A percentile compares a stretch with the other conserved stretches of the same genome.
These are phyloP conservation scores for Athrips mouffetella DNA, from an alignment of 2,888 invertebrate genomes.

Conservation along the genomic window DNA sequence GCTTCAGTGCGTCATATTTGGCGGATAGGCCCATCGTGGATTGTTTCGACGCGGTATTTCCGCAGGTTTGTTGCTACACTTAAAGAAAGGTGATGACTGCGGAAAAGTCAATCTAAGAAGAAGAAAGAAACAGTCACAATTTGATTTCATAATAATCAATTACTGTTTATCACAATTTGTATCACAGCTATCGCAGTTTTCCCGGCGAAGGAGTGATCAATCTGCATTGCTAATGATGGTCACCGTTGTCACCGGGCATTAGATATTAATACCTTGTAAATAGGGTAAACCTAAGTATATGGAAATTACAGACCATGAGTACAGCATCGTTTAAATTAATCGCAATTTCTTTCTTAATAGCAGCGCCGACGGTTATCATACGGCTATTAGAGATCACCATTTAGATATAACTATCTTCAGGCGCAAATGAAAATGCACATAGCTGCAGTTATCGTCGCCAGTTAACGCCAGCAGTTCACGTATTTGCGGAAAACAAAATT, in stretches of 20 bases:
- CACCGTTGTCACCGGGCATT: slow-evolving; percentile 5
- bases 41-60: no score
- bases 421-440: neutral
- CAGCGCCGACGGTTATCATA: slow-evolving; percentile 1
- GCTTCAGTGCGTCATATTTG: no score
- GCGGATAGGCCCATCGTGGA: no score
- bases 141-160: slow-evolving; percentile 1
- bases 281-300: slow-evolving; percentile 4
- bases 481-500: slow-evolving; percentile 6
- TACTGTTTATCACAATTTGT: slow-evolving; percentile 3
- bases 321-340: slow-evolving; percentile 11
- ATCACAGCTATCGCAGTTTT: slow-evolving; percentile 3
- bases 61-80: no score
- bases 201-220: slow-evolving; percentile 12
- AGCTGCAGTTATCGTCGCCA: no score
- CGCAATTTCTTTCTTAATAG: slow-evolving; percentile 9
- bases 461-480: no score
- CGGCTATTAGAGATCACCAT: neutral
- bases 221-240: slow-evolving; percentile 22
- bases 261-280: slow-evolving; percentile 14
- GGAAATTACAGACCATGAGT: slow-evolving; percentile 5
- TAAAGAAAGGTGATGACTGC: no score
- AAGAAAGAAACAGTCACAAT: neutral
- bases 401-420: neutral
- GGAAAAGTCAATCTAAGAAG: neutral